These are phyloP conservation scores for Harpagoxenus sublaevis DNA, from an alignment of 2,888 invertebrate species.

Conservation along the genomic window DNA sequence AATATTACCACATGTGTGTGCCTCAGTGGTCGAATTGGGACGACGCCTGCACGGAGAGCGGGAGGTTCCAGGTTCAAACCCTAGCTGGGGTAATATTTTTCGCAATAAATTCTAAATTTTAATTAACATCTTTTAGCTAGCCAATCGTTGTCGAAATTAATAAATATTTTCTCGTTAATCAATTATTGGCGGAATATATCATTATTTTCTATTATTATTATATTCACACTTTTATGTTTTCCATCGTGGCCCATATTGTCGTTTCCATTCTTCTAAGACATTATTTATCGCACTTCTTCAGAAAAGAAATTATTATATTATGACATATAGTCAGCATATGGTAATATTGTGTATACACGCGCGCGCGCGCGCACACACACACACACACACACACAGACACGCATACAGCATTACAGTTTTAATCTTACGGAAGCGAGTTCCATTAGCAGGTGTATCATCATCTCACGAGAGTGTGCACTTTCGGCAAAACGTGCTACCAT, in stretches of 20 bases:
- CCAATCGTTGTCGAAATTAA: too few species aligned
- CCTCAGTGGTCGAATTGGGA: too few species aligned
- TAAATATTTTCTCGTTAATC: too few species aligned
- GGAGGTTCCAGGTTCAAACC: too few species aligned
- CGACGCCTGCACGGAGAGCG: too few species aligned
- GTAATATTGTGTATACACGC: neutral
- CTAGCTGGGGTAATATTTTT: too few species aligned
- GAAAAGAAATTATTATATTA: slow-evolving; percentile 1
- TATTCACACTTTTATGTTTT: neutral
- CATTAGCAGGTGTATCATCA: slow-evolving; percentile 21
- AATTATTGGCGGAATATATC: too few species aligned
- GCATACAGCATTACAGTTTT: neutral
- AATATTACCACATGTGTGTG: too few species aligned
- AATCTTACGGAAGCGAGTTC: slow-evolving; percentile 19
- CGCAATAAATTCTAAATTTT: too few species aligned
- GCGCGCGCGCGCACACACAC: too few species aligned
- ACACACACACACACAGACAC: neutral
- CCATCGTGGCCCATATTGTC: neutral
- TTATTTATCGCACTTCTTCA: neutral
- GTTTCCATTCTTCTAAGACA: neutral
- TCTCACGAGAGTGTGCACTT: neutral
- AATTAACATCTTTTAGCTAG: too few species aligned
- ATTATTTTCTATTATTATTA: neutral
- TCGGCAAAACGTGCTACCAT: neutral
- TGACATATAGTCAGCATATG: neutral